Evolutionary conservation across 2,113 vertebrate genomes (phyloP).

Genomic region (Antechinus stuartii): DNA sequence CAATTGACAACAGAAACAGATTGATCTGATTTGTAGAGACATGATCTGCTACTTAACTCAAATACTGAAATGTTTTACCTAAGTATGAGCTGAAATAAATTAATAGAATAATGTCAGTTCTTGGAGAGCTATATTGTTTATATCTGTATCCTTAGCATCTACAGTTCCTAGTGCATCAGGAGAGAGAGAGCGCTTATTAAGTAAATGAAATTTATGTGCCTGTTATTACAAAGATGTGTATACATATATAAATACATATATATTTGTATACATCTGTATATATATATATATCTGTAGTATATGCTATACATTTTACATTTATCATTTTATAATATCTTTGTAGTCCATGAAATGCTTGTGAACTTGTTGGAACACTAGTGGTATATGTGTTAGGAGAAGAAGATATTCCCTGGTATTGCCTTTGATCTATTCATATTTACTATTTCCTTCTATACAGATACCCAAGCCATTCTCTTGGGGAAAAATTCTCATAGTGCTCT

Average conservation of each 20-base stretch:
- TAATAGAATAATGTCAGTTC: not conserved
- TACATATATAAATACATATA: too few relatives aligned
- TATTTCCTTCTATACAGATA: not conserved
- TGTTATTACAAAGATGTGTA: not conserved
- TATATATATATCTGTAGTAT: too few relatives aligned
- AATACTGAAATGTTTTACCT: not conserved
- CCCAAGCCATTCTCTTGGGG: not conserved
- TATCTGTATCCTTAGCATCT: not conserved
- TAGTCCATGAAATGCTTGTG: not conserved
- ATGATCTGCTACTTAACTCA: not conserved
- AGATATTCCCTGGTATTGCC: not conserved
- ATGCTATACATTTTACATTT: too few relatives aligned
- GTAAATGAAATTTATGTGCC: not conserved
- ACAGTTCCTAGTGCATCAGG: not conserved
- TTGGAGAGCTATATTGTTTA: not conserved
- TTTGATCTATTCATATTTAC: not conserved
- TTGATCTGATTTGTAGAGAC: not conserved
- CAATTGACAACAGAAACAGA: not conserved
- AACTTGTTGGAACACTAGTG: not conserved
- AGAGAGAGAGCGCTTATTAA: not conserved
- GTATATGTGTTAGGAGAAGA: not conserved
- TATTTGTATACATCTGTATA: too few relatives aligned
- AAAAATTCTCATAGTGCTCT: not conserved
- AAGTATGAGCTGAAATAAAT: not conserved
- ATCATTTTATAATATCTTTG: not conserved